Evolutionary conservation across 1,140 invertebrate species (phyloP).

Genomic region (Rhopalosiphum padi): DNA sequence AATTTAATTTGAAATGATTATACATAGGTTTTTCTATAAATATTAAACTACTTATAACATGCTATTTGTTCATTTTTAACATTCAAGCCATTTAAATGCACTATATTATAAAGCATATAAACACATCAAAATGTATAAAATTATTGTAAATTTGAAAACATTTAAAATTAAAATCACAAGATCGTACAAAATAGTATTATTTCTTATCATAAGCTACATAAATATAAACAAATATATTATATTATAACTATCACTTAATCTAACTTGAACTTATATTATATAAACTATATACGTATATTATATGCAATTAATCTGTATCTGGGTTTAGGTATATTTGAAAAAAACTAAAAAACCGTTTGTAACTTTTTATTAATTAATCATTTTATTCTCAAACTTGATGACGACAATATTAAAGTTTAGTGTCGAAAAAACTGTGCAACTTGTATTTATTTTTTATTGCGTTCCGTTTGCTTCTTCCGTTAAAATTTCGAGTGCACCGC

Average conservation of each 20-base stretch:
- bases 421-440: background rate
- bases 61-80: background rate
- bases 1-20: no score
- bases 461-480: background rate
- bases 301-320: background rate
- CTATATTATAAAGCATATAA: no score
- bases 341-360: background rate
- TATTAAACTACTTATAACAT: background rate
- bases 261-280: no score
- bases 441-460: background rate
- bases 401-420: background rate
- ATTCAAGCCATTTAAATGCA: background rate
- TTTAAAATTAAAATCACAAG: no score
- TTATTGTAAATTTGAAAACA: no score
- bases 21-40: background rate
- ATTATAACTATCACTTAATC: no score
- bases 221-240: no score
- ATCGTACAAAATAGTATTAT: no score
- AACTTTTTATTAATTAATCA: background rate
- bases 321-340: background rate
- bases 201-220: background rate
- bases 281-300: no score
- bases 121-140: no score
- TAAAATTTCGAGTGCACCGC: background rate
- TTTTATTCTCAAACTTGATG: background rate